These are phyloP conservation scores for Drosophila prosaltans DNA, from an alignment of 1,140 invertebrate genomes.

Conservation along the genomic window DNA sequence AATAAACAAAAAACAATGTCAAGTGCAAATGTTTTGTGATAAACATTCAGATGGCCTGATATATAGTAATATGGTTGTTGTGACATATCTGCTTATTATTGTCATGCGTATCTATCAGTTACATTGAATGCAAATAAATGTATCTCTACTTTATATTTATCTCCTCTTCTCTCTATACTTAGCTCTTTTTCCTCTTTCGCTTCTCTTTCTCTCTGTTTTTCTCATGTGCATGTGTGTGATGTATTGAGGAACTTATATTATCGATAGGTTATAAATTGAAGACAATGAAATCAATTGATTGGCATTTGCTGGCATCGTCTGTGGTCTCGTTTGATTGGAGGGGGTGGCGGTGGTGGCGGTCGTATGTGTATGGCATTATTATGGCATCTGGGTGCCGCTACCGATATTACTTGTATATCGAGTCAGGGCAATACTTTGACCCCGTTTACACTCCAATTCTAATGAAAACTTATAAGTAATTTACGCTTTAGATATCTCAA, in stretches of 20 bases:
- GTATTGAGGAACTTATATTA: conserved; percentile 73
- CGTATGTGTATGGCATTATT: conserved; percentile 26
- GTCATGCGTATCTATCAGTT: conserved; percentile 58
- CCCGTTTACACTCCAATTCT: conserved; percentile 45
- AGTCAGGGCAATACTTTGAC: conserved; percentile 66
- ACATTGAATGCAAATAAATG: conserved; percentile 49
- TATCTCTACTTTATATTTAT: conserved; percentile 28
- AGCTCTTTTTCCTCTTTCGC: conserved; percentile 43
- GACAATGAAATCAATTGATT: conserved; percentile 82
- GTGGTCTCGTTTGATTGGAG: conserved; percentile 16
- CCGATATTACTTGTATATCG: conserved; percentile 37
- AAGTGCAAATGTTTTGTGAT: conserved; percentile 56
- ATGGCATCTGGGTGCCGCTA: conserved; percentile 51
- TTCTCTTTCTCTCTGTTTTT: conserved; percentile 29
- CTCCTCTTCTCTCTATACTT: conserved; percentile 2
- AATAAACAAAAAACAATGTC: conserved; percentile 68
- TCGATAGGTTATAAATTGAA: conserved; percentile 80
- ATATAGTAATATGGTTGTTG: conserved; percentile 40
- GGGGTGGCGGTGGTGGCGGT: neutral
- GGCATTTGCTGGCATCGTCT: conserved; percentile 57
- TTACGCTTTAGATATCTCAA: conserved; percentile 57
- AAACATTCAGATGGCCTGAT: conserved; percentile 7
- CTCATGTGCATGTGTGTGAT: conserved; percentile 31
- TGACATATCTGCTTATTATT: conserved; percentile 63
- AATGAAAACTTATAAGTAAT: conserved; percentile 15